Evolutionary conservation across 2,113 vertebrate genomes (phyloP).

Genomic region (Saccopteryx leptura): DNA sequence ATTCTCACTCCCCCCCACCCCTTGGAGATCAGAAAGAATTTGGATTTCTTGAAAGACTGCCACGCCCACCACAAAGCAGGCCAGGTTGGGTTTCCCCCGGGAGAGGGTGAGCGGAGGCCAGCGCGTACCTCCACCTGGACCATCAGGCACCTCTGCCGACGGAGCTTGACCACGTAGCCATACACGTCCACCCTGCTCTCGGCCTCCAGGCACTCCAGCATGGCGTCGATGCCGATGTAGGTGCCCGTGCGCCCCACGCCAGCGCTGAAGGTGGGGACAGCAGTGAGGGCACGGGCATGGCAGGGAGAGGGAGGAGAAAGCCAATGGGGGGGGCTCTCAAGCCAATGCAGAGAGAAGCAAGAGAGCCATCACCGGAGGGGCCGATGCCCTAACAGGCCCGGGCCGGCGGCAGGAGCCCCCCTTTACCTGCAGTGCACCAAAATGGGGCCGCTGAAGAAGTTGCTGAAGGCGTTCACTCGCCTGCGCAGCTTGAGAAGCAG

Average conservation of each 20-base stretch:
- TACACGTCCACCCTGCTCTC: conserved; percentile 96
- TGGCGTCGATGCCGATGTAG: conserved; percentile 97
- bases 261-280: conserved; percentile 87
- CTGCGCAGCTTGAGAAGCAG: conserved; percentile 96
- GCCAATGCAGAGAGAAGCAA: not conserved
- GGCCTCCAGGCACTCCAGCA: conserved; percentile 96
- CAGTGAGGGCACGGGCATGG: fast-evolving
- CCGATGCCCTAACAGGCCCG: no score
- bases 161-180: conserved; percentile 94
- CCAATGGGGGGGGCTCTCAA: no score
- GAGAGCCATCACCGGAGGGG: no score
- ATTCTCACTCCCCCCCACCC: no score
- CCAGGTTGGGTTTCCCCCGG: no score
- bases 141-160: conserved; percentile 97
- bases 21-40: not conserved
- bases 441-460: conserved; percentile 97
- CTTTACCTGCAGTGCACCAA: conserved; percentile 97
- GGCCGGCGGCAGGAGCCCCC: not conserved
- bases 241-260: conserved; percentile 98
- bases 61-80: not conserved
- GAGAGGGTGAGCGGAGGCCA: not conserved
- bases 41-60: not conserved
- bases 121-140: conserved; percentile 97
- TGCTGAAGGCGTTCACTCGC: conserved; percentile 96
- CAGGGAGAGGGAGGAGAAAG: fast-evolving